Evolutionary conservation across 1,140 invertebrate genomes (phyloP), one percentile per base, ranked within the genome.

Genomic region (Drosophila teissieri): DNA sequence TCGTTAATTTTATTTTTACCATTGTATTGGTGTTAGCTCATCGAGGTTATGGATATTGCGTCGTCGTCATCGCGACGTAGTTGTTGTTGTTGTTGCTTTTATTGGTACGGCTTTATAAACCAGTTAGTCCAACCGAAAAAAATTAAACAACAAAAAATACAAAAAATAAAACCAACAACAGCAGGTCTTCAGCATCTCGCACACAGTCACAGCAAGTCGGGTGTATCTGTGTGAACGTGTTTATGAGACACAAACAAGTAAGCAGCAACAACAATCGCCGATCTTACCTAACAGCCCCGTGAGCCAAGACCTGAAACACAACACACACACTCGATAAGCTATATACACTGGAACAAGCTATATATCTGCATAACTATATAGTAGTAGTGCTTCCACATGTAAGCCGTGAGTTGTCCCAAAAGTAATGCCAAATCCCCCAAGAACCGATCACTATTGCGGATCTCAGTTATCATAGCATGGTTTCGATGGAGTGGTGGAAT

Each of bases 21-120:
- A 39, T 51, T 48, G 81, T 88, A 84, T 88, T 79, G 75, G 83
- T 89, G 83, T 88, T 88, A 88, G 84, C 83, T 88, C 83, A 88
- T 88, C 83, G 83, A 88, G 83, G 83, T 88, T 88, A 88, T 88
- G 83, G 83, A 88, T 88, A 88, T 89, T 88, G 82, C 82, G 82
- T 86, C 69, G 82, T 80, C 55, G 78, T 80, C 40, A 60, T 56
- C 39, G 80, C 62, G 61, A 10, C 56, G 68, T 60, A 64, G 61
- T 52, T 45, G 42, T 11, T 54, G 60, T 37, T 61, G 19, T 19
- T 19, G 19, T 19, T 19, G 19, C 19, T 77, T 58, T 65, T 69
- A 52, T 72, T 82, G 51, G 42, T 64, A 45, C 69, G 64, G 51
- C 49, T 70, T 70, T 88, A 88, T 80, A 88, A 88, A 88, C 83